Conservation (phyloP, 37 sponge, comb jelly and placozoan genomes). For the Amphimedon queenslandica region DNA sequence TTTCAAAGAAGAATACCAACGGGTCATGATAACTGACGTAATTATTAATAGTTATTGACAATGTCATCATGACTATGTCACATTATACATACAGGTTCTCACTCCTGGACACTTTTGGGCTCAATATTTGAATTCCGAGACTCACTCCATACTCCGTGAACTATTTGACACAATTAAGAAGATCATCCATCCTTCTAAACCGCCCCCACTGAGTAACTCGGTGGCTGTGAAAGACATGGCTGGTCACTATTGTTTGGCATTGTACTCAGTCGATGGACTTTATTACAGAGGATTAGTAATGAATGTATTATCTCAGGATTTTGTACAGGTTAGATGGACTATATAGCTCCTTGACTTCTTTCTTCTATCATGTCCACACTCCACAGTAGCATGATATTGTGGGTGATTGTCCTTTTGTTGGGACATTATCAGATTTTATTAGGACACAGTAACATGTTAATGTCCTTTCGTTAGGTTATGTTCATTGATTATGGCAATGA, state of each 20-base stretch:
- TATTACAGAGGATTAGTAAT: slow-evolving; percentile 69
- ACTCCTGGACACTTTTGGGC: slow-evolving; percentile 91
- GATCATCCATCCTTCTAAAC: background rate
- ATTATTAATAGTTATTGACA: background rate
- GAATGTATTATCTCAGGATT: background rate
- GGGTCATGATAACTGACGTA: too few species aligned
- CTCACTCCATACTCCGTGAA: slow-evolving; percentile 2
- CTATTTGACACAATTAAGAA: slow-evolving; percentile 45
- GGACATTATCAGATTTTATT: too few species aligned
- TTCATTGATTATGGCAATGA: slow-evolving; percentile 89
- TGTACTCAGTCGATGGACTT: slow-evolving; percentile 50
- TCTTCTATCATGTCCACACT: too few species aligned
- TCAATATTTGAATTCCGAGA: slow-evolving; percentile 33
- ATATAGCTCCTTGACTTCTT: too few species aligned
- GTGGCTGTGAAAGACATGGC: slow-evolving; percentile 14
- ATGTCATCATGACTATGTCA: background rate
- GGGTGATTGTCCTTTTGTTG: too few species aligned
- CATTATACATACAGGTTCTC: slow-evolving; percentile 54
- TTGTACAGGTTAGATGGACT: slow-evolving; percentile 18
- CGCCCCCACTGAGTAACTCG: slow-evolving; percentile 15
- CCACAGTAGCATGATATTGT: too few species aligned
- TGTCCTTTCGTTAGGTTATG: slow-evolving; percentile 42
- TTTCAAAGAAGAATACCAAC: too few species aligned
- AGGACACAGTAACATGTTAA: too few species aligned
- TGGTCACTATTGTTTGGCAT: slow-evolving; percentile 71